Evolutionary conservation across 1,140 invertebrate genomes (phyloP).

Genomic region (Campoletis sonorensis): DNA sequence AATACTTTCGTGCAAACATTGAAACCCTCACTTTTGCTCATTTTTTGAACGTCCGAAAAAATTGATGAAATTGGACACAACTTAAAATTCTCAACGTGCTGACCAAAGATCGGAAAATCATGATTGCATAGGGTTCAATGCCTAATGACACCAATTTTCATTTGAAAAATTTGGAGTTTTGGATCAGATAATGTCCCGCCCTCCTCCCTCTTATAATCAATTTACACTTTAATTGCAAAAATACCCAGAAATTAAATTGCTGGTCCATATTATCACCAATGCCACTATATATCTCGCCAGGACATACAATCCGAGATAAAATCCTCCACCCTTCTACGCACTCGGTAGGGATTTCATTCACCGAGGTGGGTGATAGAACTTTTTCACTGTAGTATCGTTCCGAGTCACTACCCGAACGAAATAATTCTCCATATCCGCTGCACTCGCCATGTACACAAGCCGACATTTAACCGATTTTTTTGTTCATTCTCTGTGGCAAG

Average conservation of each 20-base stretch:
- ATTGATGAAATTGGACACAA: too few relatives aligned
- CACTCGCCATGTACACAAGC: slow-evolving; percentile 7
- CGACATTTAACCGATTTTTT: neutral
- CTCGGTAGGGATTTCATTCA: slow-evolving; percentile 18
- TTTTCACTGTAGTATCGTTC: slow-evolving; percentile 33
- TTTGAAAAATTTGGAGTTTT: too few relatives aligned
- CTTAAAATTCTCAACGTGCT: too few relatives aligned
- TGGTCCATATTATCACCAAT: neutral
- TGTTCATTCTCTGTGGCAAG: neutral
- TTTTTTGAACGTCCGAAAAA: too few relatives aligned
- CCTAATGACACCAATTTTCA: too few relatives aligned
- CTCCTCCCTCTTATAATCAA: too few relatives aligned
- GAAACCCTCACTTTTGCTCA: too few relatives aligned
- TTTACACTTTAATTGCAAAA: too few relatives aligned
- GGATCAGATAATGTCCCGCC: too few relatives aligned
- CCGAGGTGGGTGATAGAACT: neutral
- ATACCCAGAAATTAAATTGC: neutral
- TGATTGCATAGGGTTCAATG: too few relatives aligned
- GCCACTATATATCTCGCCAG: neutral
- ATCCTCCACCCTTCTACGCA: neutral
- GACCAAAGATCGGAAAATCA: too few relatives aligned
- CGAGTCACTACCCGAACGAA: slow-evolving; percentile 36
- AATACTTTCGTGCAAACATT: too few relatives aligned
- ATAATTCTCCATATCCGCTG: slow-evolving; percentile 25
- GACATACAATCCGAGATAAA: neutral